Evolutionary conservation across 2,113 vertebrate species (phyloP), one percentile per base, ranked within the genome.

Genomic region (Hirundichthys speculiger): DNA sequence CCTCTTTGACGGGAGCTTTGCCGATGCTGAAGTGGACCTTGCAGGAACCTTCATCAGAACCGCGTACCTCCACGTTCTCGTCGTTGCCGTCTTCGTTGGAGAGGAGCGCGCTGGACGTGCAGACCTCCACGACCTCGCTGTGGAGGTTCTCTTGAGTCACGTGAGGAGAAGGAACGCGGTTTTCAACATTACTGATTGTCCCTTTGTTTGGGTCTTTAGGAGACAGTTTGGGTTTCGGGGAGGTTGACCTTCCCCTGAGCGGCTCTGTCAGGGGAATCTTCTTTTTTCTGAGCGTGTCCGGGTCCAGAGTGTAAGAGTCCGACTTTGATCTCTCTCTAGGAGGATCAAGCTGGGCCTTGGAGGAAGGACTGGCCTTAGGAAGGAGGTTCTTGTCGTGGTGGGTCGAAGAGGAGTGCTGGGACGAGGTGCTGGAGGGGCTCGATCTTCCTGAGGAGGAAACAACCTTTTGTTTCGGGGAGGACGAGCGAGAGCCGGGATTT

Each of bases 21-120:
- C 98, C 98, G 38, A 99, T 99, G 88, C 97, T 99, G 68, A 99
- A 99, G 86, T 99, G 98, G 61, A 99, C 96, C 90, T 99, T 99
- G 77, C 91, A 94, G 2, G 95, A 94, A 48, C 90, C 79, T 49
- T 98, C 97, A 0, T 99, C 96, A 0, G 93, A 19, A 73, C 90
- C 95, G 30, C 68, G 92, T 59, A 92, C 88, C 50, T 97, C 96
- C 0, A 72, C 83, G 40, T 92, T 95, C 71, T 98, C 96, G 18
- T 98, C 96, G 58, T 94, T 96, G 22, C 83, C 91, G 3, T 93
- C 94, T 25, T 97, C 89, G 16, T 94, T 95, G 13, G 96, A 95
- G 67, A 98, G 94, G 55, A 98, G 93, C 11, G 96, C 92, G 63
- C 94, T 96, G 0, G 96, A 99, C n/a, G 94, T 95, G 77, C 98